phyloP scores from a whole-genome alignment of 2,888 invertebrate genomes.

The Ptychoptera albimana region DNA sequence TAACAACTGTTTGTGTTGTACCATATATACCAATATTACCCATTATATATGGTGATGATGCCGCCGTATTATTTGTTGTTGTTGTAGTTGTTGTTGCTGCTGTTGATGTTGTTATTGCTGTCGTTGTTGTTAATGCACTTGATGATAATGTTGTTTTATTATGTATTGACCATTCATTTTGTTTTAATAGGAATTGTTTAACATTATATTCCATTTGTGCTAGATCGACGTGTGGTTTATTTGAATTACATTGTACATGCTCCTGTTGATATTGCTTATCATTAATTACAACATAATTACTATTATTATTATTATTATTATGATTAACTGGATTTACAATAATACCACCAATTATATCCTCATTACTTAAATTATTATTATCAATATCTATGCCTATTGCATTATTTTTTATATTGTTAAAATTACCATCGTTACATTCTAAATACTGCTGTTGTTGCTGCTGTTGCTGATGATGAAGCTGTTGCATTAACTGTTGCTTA shows the following conservation, averaged over 20 bases:
- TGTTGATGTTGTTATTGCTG: conserved; percentile 7
- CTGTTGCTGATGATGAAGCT: no score
- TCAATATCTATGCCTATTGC: neutral
- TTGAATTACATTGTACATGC: neutral
- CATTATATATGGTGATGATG: conserved; percentile 6
- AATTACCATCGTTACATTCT: no score
- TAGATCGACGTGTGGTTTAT: conserved; percentile 36
- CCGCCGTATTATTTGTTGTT: neutral
- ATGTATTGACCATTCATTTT: conserved; percentile 31
- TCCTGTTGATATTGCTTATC: conserved; percentile 4
- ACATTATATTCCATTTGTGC: conserved; percentile 63
- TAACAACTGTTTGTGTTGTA: conserved; percentile 6
- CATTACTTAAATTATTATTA: conserved; percentile 2
- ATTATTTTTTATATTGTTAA: no score
- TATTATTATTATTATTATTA: conserved; percentile 14
- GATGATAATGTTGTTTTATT: conserved; percentile 7
- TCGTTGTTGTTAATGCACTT: conserved; percentile 1
- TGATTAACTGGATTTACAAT: neutral
- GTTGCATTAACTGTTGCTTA: no score
- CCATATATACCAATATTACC: conserved; percentile 2
- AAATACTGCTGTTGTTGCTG: neutral
- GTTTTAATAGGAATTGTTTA: conserved; percentile 53
- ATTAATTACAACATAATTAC: neutral
- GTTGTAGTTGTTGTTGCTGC: neutral
- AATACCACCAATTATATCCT: neutral